Base-by-base conservation (phyloP, 2,888 invertebrate species). In the Hydraecia micacea region DNA sequence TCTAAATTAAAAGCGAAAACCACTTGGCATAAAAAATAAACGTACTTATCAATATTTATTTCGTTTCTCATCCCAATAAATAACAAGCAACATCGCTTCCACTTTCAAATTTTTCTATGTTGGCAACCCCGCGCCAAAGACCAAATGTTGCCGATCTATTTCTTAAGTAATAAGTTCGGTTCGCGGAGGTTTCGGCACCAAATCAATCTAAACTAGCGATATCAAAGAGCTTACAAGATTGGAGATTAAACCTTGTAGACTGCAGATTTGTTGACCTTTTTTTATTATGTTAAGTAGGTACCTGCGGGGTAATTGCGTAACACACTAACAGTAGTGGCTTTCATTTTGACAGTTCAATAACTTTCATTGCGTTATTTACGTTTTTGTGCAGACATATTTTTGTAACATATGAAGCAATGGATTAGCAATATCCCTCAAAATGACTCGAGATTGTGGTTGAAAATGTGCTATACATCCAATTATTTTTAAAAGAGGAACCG, bases 131-230 rank as follows among this genome's bases (percentile, higher is more conserved):
- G 58, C 11, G 55, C 66, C 39, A 62, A 49, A 49, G 36, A 36
- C 42, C 58, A 60, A 81, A 76, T 80, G 82, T 77, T 70, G 66
- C 36, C 82, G 58, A 77, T 84, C 73, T 75, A 79, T 83, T 83
- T 77, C 75, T 70, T 77, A 83, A 74, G 73, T 81, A 81, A 81
- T 80, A 81, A 73, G 82, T 88, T 80, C 52, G 60, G 77, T 80
- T 79, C 80, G 66, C 65, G 49, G 42, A 58, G 84, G 75, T 80
- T 80, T 87, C 68, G 49, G 68, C 76, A 79, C 71, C 80, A 62
- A 81, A 82, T 89, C 83, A 81, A 81, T 86, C 67, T 62, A 77
- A 79, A 63, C 67, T 72, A 77, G 68, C 18, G 62, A 70, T 85
- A 81, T 82, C 66, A 75, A 86, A 75, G 58, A 68, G 68, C 69